Percentiles rank a stretch among this genome's conserved stretches.
Conservation (phyloP, 2,888 invertebrate genomes). For the Coremacera marginata region DNA sequence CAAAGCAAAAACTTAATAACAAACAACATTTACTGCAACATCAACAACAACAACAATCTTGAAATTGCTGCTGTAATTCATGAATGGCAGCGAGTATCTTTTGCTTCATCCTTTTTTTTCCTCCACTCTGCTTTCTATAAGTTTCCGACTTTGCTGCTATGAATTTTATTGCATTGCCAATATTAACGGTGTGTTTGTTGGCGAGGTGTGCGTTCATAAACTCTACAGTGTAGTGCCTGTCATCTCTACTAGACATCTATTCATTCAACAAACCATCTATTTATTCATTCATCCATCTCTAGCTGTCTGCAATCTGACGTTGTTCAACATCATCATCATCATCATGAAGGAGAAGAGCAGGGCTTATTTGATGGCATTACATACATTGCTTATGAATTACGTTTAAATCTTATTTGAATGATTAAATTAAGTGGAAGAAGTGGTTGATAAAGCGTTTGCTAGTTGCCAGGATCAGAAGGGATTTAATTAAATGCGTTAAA, state of each 20-base stretch:
- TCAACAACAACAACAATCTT: background rate
- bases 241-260: background rate
- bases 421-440: conserved; percentile 20
- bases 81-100: background rate
- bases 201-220: too few species aligned
- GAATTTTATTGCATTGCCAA: too few species aligned
- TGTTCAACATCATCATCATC: background rate
- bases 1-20: conserved; percentile 30
- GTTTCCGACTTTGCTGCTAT: too few species aligned
- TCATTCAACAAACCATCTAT: background rate
- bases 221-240: background rate
- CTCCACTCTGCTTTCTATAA: too few species aligned
- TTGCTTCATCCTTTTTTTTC: too few species aligned
- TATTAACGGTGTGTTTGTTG: too few species aligned
- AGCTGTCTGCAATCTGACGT: background rate
- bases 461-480: background rate
- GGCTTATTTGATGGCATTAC: background rate
- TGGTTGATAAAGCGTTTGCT: background rate
- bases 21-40: background rate
- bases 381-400: background rate
- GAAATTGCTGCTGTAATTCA: background rate
- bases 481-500: background rate
- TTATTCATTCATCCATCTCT: background rate
- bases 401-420: conserved; percentile 18
- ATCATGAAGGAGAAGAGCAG: too few species aligned